Percentiles rank a stretch among this genome's conserved stretches.
Conservation (phyloP, 2,797 vertebrate genomes). For the Rhinogobio ventralis region DNA sequence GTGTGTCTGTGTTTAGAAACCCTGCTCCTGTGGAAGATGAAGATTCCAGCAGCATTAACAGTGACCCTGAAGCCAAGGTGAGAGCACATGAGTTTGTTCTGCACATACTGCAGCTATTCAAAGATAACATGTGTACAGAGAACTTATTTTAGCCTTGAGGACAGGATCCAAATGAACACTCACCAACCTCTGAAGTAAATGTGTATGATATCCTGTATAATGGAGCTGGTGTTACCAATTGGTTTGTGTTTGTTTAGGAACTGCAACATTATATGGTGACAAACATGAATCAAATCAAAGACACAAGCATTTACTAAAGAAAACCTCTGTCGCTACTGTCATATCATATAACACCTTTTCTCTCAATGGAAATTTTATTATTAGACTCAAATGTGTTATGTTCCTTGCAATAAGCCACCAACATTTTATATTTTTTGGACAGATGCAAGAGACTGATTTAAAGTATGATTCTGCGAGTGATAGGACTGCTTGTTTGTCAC, state of each 20-base stretch:
- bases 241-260: not conserved
- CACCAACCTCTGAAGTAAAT: not conserved
- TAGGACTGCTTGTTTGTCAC: not conserved
- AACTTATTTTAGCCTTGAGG: constrained; percentile 12
- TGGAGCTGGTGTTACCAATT: not conserved
- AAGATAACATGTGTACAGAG: not conserved
- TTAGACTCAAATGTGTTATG: not conserved
- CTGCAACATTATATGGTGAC: not conserved
- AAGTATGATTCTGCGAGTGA: not conserved
- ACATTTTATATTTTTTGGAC: not conserved
- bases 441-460: not conserved
- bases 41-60: constrained; percentile 86
- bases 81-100: constrained; percentile 49
- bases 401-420: not conserved
- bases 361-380: not conserved
- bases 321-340: not conserved
- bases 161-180: not conserved
- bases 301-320: not conserved
- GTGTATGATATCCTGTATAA: not conserved
- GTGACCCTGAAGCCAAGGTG: constrained; percentile 93
- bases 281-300: not conserved
- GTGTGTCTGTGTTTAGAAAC: constrained; percentile 76
- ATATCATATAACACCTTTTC: not conserved
- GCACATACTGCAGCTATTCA: constrained; percentile 13
- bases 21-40: constrained; percentile 86